These are phyloP conservation scores for Zaprionus camerounensis DNA, from an alignment of 1,140 invertebrate genomes.

Conservation along the genomic window DNA sequence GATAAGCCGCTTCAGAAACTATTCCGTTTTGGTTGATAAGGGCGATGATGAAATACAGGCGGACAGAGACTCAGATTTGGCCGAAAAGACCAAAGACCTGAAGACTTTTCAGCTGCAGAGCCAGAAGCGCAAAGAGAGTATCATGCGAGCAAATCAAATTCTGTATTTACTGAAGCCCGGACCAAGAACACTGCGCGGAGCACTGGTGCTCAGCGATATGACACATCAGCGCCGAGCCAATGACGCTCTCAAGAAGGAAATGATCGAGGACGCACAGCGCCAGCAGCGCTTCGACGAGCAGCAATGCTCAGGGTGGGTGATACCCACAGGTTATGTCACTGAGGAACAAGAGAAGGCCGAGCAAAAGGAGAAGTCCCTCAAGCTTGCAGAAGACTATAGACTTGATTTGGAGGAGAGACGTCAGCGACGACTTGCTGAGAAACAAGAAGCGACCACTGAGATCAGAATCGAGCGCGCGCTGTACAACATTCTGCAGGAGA, in stretches of 20 bases:
- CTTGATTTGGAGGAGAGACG: slow-evolving; percentile 20
- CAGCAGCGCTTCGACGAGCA: slow-evolving; percentile 51
- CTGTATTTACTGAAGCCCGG: slow-evolving; percentile 59
- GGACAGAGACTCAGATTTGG: neutral
- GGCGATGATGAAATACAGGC: slow-evolving; percentile 14
- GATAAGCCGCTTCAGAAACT: slow-evolving; percentile 52
- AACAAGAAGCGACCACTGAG: slow-evolving; percentile 30
- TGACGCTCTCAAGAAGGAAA: slow-evolving; percentile 47
- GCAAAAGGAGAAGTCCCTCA: slow-evolving; percentile 16
- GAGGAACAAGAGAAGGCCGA: slow-evolving; percentile 37
- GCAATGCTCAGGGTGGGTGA: slow-evolving; percentile 39
- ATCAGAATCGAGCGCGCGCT: slow-evolving; percentile 49
- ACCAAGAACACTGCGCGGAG: slow-evolving; percentile 41
- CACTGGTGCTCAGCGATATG: slow-evolving; percentile 50
- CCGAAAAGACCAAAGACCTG: neutral
- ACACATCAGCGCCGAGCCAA: slow-evolving; percentile 48
- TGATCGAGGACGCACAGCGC: slow-evolving; percentile 27
- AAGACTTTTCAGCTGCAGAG: slow-evolving; percentile 24
- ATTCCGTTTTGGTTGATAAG: neutral
- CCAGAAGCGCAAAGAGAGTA: slow-evolving; percentile 56
- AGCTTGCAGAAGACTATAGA: neutral
- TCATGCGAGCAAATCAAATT: slow-evolving; percentile 49
- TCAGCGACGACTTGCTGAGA: slow-evolving; percentile 7
- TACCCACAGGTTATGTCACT: slow-evolving; percentile 47
- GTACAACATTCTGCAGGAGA: slow-evolving; percentile 40